These are phyloP conservation scores for Alethe castanea DNA, from an alignment of 2,113 vertebrate genomes.

Conservation along the genomic window DNA sequence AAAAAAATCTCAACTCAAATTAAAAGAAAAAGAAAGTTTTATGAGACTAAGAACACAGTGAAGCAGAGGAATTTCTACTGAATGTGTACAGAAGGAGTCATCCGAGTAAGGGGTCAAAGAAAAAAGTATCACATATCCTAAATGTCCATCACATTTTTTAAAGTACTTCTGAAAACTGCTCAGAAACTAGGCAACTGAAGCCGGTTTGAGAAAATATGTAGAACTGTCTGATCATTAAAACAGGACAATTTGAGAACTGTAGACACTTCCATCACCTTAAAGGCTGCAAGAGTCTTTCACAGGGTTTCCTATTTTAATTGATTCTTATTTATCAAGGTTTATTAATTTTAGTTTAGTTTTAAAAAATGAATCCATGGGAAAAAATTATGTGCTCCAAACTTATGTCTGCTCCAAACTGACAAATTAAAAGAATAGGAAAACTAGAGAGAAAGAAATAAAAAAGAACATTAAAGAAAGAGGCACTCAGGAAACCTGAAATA, in stretches of 20 bases:
- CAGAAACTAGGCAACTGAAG: not conserved
- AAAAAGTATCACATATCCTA: not conserved
- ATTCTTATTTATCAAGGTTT: not conserved
- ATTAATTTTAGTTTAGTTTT: not conserved
- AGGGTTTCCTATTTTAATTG: not conserved
- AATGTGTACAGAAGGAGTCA: not conserved
- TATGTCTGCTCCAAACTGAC: not conserved
- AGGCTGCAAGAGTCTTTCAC: not conserved
- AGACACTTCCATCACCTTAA: not conserved
- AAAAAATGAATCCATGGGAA: not conserved
- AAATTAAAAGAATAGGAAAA: not conserved
- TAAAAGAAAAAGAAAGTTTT: not conserved
- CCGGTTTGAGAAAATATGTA: not conserved
- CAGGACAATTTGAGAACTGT: not conserved
- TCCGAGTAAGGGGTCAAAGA: not conserved
- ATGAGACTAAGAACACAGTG: not conserved
- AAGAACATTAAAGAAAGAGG: not conserved
- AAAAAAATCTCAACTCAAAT: not conserved
- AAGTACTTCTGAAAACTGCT: not conserved
- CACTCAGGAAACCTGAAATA: not conserved
- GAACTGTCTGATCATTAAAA: not conserved
- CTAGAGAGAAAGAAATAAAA: not conserved
- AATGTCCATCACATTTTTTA: not conserved
- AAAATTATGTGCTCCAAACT: not conserved
- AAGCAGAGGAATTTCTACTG: not conserved